Percentiles rank a stretch among this genome's conserved stretches.
These are phyloP conservation scores for Drosophila ezoana DNA, from an alignment of 2,888 invertebrate species.

Conservation along the genomic window DNA sequence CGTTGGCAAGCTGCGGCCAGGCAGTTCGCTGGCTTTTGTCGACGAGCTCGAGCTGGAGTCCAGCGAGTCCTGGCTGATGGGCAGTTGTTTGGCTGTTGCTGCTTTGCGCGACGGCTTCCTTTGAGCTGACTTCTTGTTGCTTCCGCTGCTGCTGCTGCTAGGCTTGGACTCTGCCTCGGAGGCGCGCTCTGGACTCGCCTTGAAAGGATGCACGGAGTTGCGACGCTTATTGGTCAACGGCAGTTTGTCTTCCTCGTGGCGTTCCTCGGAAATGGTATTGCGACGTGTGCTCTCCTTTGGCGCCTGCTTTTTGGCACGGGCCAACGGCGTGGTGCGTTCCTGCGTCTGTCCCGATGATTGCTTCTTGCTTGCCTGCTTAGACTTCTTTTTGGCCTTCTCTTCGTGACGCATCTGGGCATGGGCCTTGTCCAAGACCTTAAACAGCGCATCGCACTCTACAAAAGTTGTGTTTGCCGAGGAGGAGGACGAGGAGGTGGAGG, in stretches of 20 bases:
- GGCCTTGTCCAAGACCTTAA: slow-evolving; percentile 61
- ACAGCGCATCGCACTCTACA: slow-evolving; percentile 60
- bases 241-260: slow-evolving; percentile 5
- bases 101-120: slow-evolving; percentile 29
- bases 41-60: slow-evolving; percentile 32
- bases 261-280: slow-evolving; percentile 47
- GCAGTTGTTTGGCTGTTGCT: background rate
- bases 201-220: slow-evolving; percentile 55
- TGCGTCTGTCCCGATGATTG: slow-evolving; percentile 14
- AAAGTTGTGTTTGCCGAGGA: slow-evolving; percentile 12
- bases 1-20: slow-evolving; percentile 18
- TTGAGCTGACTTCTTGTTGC: slow-evolving; percentile 19
- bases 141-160: slow-evolving; percentile 7
- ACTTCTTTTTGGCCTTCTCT: slow-evolving; percentile 59
- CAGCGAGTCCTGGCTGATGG: slow-evolving; percentile 31
- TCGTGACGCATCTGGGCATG: slow-evolving; percentile 46
- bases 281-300: slow-evolving; percentile 19
- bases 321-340: slow-evolving; percentile 2
- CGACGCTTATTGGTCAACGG: slow-evolving; percentile 45
- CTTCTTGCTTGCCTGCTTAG: slow-evolving; percentile 27
- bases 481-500: background rate
- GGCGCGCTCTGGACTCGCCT: slow-evolving; percentile 34
- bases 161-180: slow-evolving; percentile 23
- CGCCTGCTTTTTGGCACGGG: slow-evolving; percentile 19
- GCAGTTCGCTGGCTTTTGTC: slow-evolving; percentile 4